Evolutionary conservation across 2,888 invertebrate species (phyloP).

Genomic region (Clitarchus hookeri): DNA sequence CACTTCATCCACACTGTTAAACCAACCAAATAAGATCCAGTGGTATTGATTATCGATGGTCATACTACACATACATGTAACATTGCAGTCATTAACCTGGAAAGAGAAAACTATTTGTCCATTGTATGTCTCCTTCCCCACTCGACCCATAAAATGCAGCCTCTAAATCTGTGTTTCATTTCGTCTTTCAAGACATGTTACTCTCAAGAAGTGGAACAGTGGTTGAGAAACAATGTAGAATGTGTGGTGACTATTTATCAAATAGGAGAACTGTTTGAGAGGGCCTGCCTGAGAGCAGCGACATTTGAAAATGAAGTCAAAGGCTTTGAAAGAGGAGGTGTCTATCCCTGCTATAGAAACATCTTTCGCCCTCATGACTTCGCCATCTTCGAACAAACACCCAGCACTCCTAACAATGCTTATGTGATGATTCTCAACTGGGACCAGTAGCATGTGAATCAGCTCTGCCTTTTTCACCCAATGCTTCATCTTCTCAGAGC

Average conservation of each 20-base stretch:
- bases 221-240: not conserved
- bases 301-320: not conserved
- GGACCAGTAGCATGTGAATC: too few relatives aligned
- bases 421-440: too few relatives aligned
- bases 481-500: too few relatives aligned
- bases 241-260: slow-evolving; percentile 12
- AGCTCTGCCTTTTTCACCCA: too few relatives aligned
- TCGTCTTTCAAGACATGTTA: not conserved
- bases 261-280: not conserved
- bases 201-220: not conserved
- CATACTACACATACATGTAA: not conserved
- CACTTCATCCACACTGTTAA: not conserved
- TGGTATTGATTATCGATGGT: not conserved
- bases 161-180: not conserved
- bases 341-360: too few relatives aligned
- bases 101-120: not conserved
- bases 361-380: too few relatives aligned
- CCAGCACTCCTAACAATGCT: too few relatives aligned
- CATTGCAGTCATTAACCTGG: not conserved
- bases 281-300: not conserved
- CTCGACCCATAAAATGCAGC: not conserved
- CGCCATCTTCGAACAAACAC: too few relatives aligned
- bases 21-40: not conserved
- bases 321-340: not conserved
- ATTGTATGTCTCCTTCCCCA: not conserved